A percentile compares a stretch with the other conserved stretches of the same genome.
phyloP scores from a whole-genome alignment of 2,797 vertebrate genomes.

The Epinephelus awoara region DNA sequence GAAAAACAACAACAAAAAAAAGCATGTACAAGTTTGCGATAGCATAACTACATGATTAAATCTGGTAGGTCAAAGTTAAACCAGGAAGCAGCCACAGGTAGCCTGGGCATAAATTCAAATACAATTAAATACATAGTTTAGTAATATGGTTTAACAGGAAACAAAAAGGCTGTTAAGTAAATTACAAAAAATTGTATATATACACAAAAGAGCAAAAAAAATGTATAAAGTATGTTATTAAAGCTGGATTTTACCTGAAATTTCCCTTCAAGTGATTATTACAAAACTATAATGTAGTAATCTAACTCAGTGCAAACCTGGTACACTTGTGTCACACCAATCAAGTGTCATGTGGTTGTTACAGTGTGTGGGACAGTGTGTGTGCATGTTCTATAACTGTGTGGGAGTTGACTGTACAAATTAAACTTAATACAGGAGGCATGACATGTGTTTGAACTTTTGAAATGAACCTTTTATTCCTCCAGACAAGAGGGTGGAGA shows the following conservation, averaged over 20 bases:
- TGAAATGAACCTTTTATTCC: not conserved
- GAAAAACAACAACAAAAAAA: too few relatives aligned
- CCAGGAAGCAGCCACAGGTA: not conserved
- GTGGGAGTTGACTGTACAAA: not conserved
- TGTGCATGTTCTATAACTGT: not conserved
- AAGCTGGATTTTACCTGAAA: not conserved
- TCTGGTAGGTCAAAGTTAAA: not conserved
- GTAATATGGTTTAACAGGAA: not conserved
- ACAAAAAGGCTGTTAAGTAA: not conserved
- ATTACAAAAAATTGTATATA: not conserved
- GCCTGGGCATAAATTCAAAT: not conserved
- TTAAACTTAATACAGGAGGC: not conserved
- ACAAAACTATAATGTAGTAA: not conserved
- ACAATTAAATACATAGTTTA: not conserved
- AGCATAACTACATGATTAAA: too few relatives aligned
- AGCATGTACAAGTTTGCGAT: too few relatives aligned
- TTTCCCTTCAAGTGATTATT: not conserved
- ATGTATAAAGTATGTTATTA: not conserved
- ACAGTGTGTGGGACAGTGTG: not conserved
- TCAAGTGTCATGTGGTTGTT: not conserved
- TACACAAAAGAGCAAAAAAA: not conserved
- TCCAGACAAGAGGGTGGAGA: slow-evolving; percentile 96
- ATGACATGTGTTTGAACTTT: not conserved
- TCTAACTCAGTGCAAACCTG: not conserved
- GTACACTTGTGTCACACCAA: not conserved